Percentiles rank a stretch among this genome's conserved stretches.
Conservation (phyloP, 2,797 vertebrate genomes). For the Hyperoplus lanceolatus region DNA sequence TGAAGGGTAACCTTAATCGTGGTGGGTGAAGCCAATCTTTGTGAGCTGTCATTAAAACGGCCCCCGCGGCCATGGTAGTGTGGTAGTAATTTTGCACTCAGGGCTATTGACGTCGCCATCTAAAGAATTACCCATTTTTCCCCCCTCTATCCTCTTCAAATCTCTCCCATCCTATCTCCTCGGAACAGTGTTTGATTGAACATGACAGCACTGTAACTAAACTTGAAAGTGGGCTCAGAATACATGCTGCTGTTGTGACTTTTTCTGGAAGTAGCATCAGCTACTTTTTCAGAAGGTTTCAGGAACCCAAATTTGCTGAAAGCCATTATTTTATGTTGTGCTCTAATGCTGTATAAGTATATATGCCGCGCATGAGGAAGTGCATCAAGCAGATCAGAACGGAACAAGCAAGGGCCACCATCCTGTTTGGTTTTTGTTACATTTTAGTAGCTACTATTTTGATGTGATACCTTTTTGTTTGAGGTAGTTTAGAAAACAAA, state of each 20-base stretch:
- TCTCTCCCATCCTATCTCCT: conserved; percentile 71
- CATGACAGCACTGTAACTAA: conserved; percentile 81
- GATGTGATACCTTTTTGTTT: conserved; percentile 18
- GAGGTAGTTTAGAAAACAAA: conserved; percentile 48
- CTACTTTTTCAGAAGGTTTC: conserved; percentile 67
- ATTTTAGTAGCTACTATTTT: conserved; percentile 27
- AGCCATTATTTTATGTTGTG: not conserved
- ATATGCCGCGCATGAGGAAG: conserved; percentile 7
- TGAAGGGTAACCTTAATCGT: conserved; percentile 83
- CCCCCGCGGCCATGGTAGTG: conserved; percentile 75
- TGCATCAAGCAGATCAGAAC: not conserved
- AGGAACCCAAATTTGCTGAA: conserved; percentile 66
- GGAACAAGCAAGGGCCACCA: conserved; percentile 9
- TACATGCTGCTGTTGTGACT: conserved; percentile 76
- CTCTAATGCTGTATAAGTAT: conserved; percentile 19
- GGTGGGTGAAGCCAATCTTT: conserved; percentile 80
- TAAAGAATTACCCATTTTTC: conserved; percentile 72
- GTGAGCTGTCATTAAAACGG: conserved; percentile 87
- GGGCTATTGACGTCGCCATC: conserved; percentile 83
- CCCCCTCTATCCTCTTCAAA: conserved; percentile 68
- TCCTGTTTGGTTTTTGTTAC: conserved; percentile 15
- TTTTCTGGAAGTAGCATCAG: conserved; percentile 74
- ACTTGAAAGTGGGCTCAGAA: conserved; percentile 77
- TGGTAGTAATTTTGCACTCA: conserved; percentile 77
- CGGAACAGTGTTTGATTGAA: conserved; percentile 76